These are phyloP conservation scores for Cnemophilus loriae DNA, from an alignment of 2,113 vertebrate genomes.

Conservation along the genomic window DNA sequence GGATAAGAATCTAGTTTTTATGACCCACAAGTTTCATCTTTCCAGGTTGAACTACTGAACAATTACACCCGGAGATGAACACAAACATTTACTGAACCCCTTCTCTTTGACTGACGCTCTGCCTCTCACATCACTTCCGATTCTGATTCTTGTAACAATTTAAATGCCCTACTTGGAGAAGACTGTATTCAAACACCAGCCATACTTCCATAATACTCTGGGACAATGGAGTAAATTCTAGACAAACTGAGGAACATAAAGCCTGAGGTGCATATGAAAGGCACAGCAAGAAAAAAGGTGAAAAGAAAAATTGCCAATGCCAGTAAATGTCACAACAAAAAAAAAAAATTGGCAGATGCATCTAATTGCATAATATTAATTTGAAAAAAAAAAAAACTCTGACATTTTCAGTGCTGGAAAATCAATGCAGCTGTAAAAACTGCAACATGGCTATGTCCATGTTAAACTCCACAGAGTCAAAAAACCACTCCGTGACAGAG, in stretches of 20 bases:
- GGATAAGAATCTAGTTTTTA: neutral
- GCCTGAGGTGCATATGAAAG: neutral
- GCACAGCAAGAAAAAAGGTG: neutral
- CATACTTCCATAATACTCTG: neutral
- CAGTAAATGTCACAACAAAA: neutral
- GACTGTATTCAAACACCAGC: neutral
- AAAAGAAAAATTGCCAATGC: neutral
- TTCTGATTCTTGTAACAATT: neutral
- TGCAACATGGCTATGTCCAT: constrained; percentile 34
- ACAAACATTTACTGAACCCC: neutral
- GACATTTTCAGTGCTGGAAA: neutral
- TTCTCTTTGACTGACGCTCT: neutral
- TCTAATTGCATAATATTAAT: neutral
- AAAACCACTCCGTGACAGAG: constrained; percentile 35
- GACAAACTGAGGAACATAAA: neutral
- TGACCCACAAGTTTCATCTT: neutral
- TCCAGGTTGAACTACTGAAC: neutral
- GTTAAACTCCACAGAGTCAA: constrained; percentile 50
- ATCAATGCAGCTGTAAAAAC: neutral
- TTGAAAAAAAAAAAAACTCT: neutral
- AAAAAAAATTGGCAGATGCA: neutral
- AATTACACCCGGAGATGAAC: neutral
- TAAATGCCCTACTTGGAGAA: neutral
- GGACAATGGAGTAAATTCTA: neutral
- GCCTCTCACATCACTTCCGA: neutral